These are phyloP conservation scores for Parnassius apollo DNA, from an alignment of 2,888 invertebrate species.

Conservation along the genomic window DNA sequence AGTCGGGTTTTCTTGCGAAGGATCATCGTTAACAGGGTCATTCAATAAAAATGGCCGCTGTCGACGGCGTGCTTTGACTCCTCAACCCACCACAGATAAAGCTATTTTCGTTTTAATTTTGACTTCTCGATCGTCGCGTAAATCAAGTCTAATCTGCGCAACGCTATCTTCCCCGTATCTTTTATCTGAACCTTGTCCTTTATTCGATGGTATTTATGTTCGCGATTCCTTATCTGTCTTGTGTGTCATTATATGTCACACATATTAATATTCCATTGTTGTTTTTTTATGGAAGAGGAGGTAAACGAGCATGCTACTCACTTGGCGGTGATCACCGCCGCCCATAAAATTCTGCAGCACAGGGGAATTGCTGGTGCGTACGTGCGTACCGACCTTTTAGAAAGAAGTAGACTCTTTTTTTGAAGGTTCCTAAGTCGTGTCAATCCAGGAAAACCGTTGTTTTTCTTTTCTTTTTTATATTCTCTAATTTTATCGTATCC, in stretches of 20 bases:
- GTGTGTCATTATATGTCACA: background rate
- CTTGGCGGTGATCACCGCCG: too few relatives aligned
- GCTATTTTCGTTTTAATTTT: conserved; percentile 6
- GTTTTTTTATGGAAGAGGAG: too few relatives aligned
- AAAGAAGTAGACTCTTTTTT: too few relatives aligned
- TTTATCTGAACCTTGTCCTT: conserved; percentile 27
- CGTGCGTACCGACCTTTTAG: too few relatives aligned
- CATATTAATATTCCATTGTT: conserved; percentile 10
- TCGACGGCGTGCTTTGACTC: background rate
- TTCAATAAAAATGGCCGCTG: conserved; percentile 7
- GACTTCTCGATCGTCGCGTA: conserved; percentile 10
- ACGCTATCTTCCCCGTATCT: conserved; percentile 18
- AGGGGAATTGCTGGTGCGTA: too few relatives aligned
- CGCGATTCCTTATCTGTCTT: conserved; percentile 17
- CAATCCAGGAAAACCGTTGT: too few relatives aligned
- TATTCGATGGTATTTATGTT: conserved; percentile 24
- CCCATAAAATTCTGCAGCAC: too few relatives aligned
- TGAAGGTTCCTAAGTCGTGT: too few relatives aligned
- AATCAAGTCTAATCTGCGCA: conserved; percentile 22
- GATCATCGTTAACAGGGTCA: conserved; percentile 7
- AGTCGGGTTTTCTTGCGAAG: conserved; percentile 1
- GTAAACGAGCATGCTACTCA: too few relatives aligned
- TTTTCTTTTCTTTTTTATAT: too few relatives aligned
- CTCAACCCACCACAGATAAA: background rate
- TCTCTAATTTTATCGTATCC: too few relatives aligned